Evolutionary conservation across 2,888 invertebrate species (phyloP).

Genomic region (Cylindroiulus punctatus): DNA sequence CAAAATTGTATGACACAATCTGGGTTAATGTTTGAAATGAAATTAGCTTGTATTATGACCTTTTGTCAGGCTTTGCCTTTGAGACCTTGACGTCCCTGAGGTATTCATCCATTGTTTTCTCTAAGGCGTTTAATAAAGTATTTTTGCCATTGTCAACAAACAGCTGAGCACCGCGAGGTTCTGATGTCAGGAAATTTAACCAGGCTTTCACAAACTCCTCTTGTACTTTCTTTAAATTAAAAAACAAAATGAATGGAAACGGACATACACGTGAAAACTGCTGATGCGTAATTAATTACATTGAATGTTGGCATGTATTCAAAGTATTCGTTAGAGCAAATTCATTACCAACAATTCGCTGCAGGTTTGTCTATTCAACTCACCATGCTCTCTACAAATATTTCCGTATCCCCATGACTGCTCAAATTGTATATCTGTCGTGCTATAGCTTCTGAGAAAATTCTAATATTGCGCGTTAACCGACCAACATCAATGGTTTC

Average conservation of each 20-base stretch:
- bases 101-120: constrained; percentile 68
- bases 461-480: constrained; percentile 75
- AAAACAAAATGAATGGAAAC: not conserved
- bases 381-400: constrained; percentile 81
- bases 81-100: constrained; percentile 78
- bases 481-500: constrained; percentile 71
- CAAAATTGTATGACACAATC: not conserved
- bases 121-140: constrained; percentile 71
- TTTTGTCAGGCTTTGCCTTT: constrained; percentile 52
- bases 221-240: constrained; percentile 71
- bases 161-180: constrained; percentile 80
- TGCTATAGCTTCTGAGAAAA: constrained; percentile 85
- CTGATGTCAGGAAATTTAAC: constrained; percentile 77
- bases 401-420: constrained; percentile 65
- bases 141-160: constrained; percentile 74
- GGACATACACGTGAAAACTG: too few relatives aligned
- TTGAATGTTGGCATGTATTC: too few relatives aligned
- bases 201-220: constrained; percentile 78
- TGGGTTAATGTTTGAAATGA: constrained; percentile 59
- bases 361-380: not conserved
- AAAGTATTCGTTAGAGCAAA: too few relatives aligned
- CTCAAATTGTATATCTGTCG: constrained; percentile 69
- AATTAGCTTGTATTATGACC: constrained; percentile 2
- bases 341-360: too few relatives aligned
- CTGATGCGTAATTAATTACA: too few relatives aligned